phyloP scores from a whole-genome alignment of 2,888 invertebrate genomes.

The Ophion costatus region DNA sequence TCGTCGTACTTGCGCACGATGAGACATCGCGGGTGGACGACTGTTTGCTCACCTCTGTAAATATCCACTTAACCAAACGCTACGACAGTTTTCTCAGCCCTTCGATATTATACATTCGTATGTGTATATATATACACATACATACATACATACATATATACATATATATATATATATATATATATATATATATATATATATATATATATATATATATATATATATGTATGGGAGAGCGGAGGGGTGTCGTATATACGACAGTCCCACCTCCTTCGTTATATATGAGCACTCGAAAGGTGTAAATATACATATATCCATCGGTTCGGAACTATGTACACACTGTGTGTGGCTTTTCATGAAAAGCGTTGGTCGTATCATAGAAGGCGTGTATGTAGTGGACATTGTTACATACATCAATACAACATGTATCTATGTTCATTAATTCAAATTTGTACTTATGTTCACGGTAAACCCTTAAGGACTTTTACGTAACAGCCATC shows the following conservation, averaged over 20 bases:
- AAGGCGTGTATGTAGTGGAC: neutral
- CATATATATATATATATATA: neutral
- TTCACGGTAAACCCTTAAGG: no score
- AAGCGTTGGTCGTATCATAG: constrained; percentile 70
- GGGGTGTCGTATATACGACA: neutral
- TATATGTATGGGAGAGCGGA: neutral
- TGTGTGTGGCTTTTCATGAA: constrained; percentile 70
- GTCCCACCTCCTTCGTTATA: constrained; percentile 7
- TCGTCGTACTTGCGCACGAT: constrained; percentile 32
- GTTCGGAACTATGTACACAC: neutral
- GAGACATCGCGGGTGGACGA: constrained; percentile 50
- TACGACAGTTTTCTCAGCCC: constrained; percentile 32
- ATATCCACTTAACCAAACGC: constrained; percentile 74
- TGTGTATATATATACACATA: neutral
- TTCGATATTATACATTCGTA: neutral
- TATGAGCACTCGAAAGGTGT: neutral
- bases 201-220: constrained; percentile 5
- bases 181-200: neutral
- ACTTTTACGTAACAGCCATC: no score
- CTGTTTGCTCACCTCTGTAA: constrained; percentile 77
- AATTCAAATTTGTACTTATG: no score
- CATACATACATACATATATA: neutral
- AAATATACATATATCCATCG: neutral
- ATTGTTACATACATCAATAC: no score
- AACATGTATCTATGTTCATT: no score